phyloP scores from a whole-genome alignment of 1,140 invertebrate genomes.

The Drosophila dunni region DNA sequence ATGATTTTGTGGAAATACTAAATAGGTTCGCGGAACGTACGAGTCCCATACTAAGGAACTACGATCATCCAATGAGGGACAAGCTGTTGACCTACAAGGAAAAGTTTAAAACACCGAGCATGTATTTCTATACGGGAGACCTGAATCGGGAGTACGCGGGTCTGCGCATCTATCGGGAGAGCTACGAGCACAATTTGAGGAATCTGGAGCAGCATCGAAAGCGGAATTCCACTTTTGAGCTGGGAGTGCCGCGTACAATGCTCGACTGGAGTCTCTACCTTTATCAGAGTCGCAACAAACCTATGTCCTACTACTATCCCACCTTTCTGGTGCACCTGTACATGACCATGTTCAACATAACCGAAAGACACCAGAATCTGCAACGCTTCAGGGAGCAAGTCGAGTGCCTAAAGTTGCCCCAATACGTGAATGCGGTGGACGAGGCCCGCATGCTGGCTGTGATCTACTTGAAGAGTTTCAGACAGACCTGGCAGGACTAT shows the following conservation, averaged over 20 bases:
- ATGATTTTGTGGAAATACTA: conserved; percentile 60
- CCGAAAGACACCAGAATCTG: conserved; percentile 60
- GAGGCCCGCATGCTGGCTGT: conserved; percentile 75
- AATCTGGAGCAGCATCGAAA: conserved; percentile 67
- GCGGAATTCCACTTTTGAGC: conserved; percentile 70
- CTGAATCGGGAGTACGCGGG: conserved; percentile 60
- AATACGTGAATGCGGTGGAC: conserved; percentile 72
- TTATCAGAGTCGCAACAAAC: conserved; percentile 74
- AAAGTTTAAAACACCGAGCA: conserved; percentile 62
- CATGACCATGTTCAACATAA: conserved; percentile 74
- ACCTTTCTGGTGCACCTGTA: conserved; percentile 77
- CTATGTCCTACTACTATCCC: conserved; percentile 79
- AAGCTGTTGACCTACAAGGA: conserved; percentile 58
- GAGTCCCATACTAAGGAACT: conserved; percentile 23
- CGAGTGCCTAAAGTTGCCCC: conserved; percentile 76
- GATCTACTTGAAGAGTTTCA: conserved; percentile 78
- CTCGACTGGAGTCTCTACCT: conserved; percentile 79
- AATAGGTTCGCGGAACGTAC: conserved; percentile 51
- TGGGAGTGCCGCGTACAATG: conserved; percentile 71
- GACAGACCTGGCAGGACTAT: conserved; percentile 70
- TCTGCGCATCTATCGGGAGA: conserved; percentile 70
- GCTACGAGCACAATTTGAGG: conserved; percentile 74
- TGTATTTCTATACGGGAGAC: conserved; percentile 67
- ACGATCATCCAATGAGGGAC: conserved; percentile 44
- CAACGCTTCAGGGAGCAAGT: conserved; percentile 60